Evolutionary conservation across 1,140 invertebrate species (phyloP).

Genomic region (Trypoxylus dichotomus): DNA sequence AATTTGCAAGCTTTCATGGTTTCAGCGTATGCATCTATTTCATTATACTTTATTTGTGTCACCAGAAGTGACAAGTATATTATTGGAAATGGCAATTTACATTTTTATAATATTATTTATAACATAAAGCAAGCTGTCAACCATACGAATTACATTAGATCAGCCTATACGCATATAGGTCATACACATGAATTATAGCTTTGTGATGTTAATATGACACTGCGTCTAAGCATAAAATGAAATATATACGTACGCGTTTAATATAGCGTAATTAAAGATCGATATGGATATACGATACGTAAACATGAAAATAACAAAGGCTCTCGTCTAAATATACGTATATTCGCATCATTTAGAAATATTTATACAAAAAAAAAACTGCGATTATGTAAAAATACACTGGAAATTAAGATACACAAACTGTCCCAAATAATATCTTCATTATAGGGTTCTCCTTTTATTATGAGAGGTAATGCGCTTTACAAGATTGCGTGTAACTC

Average conservation of each 20-base stretch:
- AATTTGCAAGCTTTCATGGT: no score
- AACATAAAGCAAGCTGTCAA: background rate
- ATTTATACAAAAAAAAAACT: no score
- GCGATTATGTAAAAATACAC: no score
- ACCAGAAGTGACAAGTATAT: background rate
- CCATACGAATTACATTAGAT: background rate
- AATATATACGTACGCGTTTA: background rate
- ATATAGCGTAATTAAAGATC: background rate
- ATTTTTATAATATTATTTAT: background rate
- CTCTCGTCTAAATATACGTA: no score
- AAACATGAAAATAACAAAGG: no score
- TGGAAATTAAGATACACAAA: no score
- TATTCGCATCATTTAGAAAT: no score
- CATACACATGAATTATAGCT: background rate
- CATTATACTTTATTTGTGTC: background rate
- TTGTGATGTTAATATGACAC: background rate
- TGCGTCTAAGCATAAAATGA: conserved; percentile 2
- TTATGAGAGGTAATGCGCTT: no score
- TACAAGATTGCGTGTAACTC: no score
- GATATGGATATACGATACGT: background rate
- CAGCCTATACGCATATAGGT: background rate
- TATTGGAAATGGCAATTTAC: background rate
- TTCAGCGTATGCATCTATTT: no score
- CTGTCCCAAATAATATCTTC: no score
- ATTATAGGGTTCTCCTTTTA: no score